Base-by-base conservation (phyloP, 2,888 invertebrate genomes). In the Stenotaenia linearis region DNA sequence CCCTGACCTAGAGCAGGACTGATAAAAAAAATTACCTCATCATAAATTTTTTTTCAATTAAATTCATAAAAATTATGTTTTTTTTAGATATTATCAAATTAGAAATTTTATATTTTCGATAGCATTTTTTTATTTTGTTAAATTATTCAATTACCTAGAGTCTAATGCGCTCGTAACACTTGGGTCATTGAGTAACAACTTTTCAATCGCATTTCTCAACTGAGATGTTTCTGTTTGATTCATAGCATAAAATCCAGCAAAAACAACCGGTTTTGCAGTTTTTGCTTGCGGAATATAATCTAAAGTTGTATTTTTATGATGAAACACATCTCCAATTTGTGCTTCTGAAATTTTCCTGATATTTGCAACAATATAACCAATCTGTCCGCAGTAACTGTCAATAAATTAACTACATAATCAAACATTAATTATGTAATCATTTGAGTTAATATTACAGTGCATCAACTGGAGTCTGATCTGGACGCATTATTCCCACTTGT, bases 141-240 rank as follows among this genome's bases (percentile, higher is more conserved):
- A n/a, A n/a, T n/a, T n/a, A n/a, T n/a, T 23, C 21, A 69, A 10
- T 75, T 32, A 30, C 75, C 75, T 75, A 25, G 12, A 21, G 7
- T 97, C 97, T 18, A 91, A 86, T 50, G 88, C 89, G 4, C 96
- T 89, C n/a, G 91, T 90, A 4, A 98, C 97, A 80, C 95, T 96
- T 6, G 95, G 93, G 87, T 99, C 98, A 87, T 97, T 99, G 56
- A 99, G 88, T n/a, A 91, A 90, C 75, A 99, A 88, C 86, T 96
- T 96, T 81, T 96, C 95, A 79, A 99, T 92, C 12, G 98, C 95
- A 84, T 89, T 90, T 83, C 92, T 89, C 18, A 97, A 88, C 79
- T 89, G 88, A 0, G 90, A 85, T 85, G 93, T 92, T 84, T 96
- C 93, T 0, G 95, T 93, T 85, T 96, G 95, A 86, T 97, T 96